Percentiles rank a stretch among this genome's conserved stretches.
These are phyloP conservation scores for Aptenodytes patagonicus DNA, from an alignment of 2,113 vertebrate species.

Conservation along the genomic window DNA sequence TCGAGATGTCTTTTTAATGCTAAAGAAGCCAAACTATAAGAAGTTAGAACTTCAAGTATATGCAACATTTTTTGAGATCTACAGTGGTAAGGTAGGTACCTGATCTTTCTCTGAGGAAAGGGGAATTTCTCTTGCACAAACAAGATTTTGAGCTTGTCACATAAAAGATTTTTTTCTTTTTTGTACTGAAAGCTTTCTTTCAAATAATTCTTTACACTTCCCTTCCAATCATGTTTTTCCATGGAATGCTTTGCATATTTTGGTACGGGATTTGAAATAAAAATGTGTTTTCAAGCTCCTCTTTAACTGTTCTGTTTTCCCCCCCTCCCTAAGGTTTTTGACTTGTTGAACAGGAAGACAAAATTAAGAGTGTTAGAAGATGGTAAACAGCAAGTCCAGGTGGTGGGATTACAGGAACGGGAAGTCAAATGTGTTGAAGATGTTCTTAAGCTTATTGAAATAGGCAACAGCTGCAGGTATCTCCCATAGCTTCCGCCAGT, in stretches of 20 bases:
- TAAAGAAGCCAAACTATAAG: conserved; percentile 95
- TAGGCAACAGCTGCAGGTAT: conserved; percentile 98
- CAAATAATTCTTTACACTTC: background rate
- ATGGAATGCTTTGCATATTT: background rate
- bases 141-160: background rate
- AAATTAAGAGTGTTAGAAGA: conserved; percentile 96
- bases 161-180: background rate
- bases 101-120: conserved; percentile 50
- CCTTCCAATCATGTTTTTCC: background rate
- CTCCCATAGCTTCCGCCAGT: background rate
- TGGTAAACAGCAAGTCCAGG: conserved; percentile 97
- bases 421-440: conserved; percentile 97
- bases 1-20: conserved; percentile 95
- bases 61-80: conserved; percentile 98
- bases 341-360: conserved; percentile 93
- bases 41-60: conserved; percentile 96
- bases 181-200: background rate
- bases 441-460: conserved; percentile 94
- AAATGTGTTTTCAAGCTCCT: background rate
- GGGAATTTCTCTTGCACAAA: background rate
- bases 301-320: background rate
- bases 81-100: conserved; percentile 90
- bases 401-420: conserved; percentile 92
- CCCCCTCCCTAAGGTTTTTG: conserved; percentile 82
- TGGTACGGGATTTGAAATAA: background rate